phyloP scores from a whole-genome alignment of 2,888 invertebrate species.

The Carabus problematicus region DNA sequence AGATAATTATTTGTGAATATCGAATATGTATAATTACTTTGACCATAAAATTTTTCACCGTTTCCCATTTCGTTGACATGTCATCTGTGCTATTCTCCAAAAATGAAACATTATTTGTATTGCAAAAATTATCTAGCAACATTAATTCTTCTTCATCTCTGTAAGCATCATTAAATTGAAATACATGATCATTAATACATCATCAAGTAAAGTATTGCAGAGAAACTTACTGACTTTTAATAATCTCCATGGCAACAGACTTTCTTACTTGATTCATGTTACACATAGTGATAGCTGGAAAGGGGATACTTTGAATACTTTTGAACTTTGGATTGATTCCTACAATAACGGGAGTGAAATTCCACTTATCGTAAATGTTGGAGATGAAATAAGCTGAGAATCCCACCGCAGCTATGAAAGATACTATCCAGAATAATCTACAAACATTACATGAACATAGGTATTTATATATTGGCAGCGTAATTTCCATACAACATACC shows the following conservation, averaged over 20 bases:
- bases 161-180: slow-evolving; percentile 30
- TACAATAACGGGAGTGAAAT: slow-evolving; percentile 76
- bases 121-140: slow-evolving; percentile 67
- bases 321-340: slow-evolving; percentile 77
- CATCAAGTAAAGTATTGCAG: background rate
- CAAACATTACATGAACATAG: slow-evolving; percentile 38
- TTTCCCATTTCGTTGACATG: slow-evolving; percentile 64
- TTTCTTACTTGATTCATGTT: slow-evolving; percentile 82
- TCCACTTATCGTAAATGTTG: slow-evolving; percentile 77
- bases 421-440: slow-evolving; percentile 74
- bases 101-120: slow-evolving; percentile 53
- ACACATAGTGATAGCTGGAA: slow-evolving; percentile 85
- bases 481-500: background rate
- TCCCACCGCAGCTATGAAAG: slow-evolving; percentile 70
- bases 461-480: background rate
- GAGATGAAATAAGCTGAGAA: slow-evolving; percentile 75
- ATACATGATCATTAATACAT: background rate
- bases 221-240: slow-evolving; percentile 52
- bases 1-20: background rate
- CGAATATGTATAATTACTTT: slow-evolving; percentile 60
- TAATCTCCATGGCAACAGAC: slow-evolving; percentile 64
- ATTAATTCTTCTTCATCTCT: slow-evolving; percentile 63
- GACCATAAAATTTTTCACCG: slow-evolving; percentile 69
- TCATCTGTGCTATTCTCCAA: slow-evolving; percentile 44
- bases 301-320: slow-evolving; percentile 73